These are phyloP conservation scores for Resseliella maxima DNA, from an alignment of 2,888 invertebrate species.

Conservation along the genomic window DNA sequence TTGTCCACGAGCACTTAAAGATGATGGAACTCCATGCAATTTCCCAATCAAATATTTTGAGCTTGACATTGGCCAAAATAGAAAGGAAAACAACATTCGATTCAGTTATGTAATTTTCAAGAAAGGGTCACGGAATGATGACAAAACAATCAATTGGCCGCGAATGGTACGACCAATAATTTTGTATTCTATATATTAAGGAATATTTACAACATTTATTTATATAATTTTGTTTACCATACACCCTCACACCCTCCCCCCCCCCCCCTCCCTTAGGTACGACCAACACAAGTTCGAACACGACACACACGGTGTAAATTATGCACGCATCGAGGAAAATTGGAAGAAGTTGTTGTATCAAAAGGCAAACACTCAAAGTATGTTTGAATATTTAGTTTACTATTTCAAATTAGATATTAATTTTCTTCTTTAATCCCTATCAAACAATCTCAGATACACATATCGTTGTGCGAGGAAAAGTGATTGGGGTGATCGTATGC, in stretches of 20 bases:
- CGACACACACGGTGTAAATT: slow-evolving; percentile 81
- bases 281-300: slow-evolving; percentile 76
- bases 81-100: slow-evolving; percentile 69
- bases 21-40: slow-evolving; percentile 80
- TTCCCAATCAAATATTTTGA: slow-evolving; percentile 76
- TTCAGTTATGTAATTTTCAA: slow-evolving; percentile 86
- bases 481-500: slow-evolving; percentile 85
- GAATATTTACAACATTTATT: too few relatives aligned
- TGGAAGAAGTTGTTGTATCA: slow-evolving; percentile 83
- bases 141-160: slow-evolving; percentile 75
- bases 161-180: slow-evolving; percentile 82
- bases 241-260: too few relatives aligned
- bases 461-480: slow-evolving; percentile 80
- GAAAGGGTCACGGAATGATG: slow-evolving; percentile 73
- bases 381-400: slow-evolving; percentile 62
- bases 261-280: too few relatives aligned
- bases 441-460: slow-evolving; percentile 72
- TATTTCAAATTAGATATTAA: slow-evolving; percentile 49
- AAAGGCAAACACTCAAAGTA: slow-evolving; percentile 80
- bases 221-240: too few relatives aligned
- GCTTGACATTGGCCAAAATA: slow-evolving; percentile 69
- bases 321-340: slow-evolving; percentile 79
- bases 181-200: too few relatives aligned
- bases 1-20: slow-evolving; percentile 77
- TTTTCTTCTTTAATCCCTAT: too few relatives aligned